These are phyloP conservation scores for Drosophila melanogaster DNA, from an alignment of 1,140 invertebrate species.

Conservation along the genomic window DNA sequence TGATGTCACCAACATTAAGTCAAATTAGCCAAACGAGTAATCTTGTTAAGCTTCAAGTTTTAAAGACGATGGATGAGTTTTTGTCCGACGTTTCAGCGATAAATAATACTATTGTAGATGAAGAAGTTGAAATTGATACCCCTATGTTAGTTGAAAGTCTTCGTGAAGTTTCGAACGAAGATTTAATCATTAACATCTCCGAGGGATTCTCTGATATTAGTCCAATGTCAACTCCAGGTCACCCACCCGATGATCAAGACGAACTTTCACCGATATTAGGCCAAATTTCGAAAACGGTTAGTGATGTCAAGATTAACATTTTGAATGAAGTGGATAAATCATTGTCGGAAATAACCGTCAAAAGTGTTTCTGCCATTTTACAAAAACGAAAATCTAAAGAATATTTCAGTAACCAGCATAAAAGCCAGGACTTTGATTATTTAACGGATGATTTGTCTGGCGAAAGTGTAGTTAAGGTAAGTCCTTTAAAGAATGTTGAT, in stretches of 20 bases:
- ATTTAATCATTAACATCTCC: not conserved
- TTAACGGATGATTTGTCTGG: no score
- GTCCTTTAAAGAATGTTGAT: not conserved
- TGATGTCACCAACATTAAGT: no score
- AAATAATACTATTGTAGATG: not conserved
- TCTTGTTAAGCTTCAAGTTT: not conserved
- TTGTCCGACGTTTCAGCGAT: not conserved
- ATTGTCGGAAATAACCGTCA: constrained; percentile 1
- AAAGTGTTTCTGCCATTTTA: not conserved
- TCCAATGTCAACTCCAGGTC: not conserved
- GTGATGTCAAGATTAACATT: not conserved
- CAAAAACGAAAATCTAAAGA: not conserved
- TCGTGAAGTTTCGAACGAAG: not conserved
- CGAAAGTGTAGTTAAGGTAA: not conserved
- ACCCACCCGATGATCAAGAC: not conserved
- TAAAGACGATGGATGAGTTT: not conserved
- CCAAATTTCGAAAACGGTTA: not conserved
- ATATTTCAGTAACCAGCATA: not conserved
- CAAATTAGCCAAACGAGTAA: no score
- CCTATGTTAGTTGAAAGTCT: no score
- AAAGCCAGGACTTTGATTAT: not conserved
- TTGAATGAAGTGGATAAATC: constrained; percentile 4
- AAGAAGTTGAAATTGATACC: no score
- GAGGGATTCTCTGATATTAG: not conserved
- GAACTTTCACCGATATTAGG: not conserved